These are phyloP conservation scores for Zaprionus lineosus DNA, from an alignment of 2,888 invertebrate species.

Conservation along the genomic window DNA sequence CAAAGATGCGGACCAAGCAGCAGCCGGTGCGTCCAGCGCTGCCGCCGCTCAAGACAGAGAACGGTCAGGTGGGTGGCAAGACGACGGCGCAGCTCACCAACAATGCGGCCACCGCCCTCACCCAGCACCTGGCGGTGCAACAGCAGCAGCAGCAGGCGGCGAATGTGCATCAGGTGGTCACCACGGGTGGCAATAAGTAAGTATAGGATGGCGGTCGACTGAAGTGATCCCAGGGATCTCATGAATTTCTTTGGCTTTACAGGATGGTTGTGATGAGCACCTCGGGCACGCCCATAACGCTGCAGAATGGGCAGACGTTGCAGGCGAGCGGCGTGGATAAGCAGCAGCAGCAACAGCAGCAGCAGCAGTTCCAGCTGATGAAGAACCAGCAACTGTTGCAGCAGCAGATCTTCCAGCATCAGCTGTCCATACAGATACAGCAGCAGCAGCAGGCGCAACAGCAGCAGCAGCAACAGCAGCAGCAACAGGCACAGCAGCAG, in stretches of 20 bases:
- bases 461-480: slow-evolving; percentile 72
- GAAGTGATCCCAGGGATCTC: neutral
- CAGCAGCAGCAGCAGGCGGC: slow-evolving; percentile 68
- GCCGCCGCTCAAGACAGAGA: slow-evolving; percentile 85
- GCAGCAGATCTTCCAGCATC: slow-evolving; percentile 77
- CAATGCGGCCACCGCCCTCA: slow-evolving; percentile 76
- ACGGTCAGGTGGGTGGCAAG: slow-evolving; percentile 86
- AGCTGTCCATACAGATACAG: slow-evolving; percentile 72
- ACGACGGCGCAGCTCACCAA: slow-evolving; percentile 40
- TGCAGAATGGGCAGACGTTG: slow-evolving; percentile 81
- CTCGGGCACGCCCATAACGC: slow-evolving; percentile 80
- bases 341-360: slow-evolving; percentile 78
- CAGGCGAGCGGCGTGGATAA: slow-evolving; percentile 80
- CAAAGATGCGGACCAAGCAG: slow-evolving; percentile 88
- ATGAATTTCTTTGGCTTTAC: slow-evolving; percentile 6
- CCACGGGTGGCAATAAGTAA: slow-evolving; percentile 84
- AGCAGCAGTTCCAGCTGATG: slow-evolving; percentile 77
- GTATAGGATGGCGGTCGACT: slow-evolving; percentile 43
- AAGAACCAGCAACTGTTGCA: slow-evolving; percentile 75
- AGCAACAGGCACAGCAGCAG: slow-evolving; percentile 69
- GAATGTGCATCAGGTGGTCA: slow-evolving; percentile 84
- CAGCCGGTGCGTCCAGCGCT: slow-evolving; percentile 88
- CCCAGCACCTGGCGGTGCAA: slow-evolving; percentile 59
- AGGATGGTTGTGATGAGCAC: slow-evolving; percentile 83
- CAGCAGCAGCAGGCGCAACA: slow-evolving; percentile 78